Percentiles rank a stretch among this genome's conserved stretches.
phyloP scores from a whole-genome alignment of 2,113 vertebrate species.

The Oenanthe melanoleuca region DNA sequence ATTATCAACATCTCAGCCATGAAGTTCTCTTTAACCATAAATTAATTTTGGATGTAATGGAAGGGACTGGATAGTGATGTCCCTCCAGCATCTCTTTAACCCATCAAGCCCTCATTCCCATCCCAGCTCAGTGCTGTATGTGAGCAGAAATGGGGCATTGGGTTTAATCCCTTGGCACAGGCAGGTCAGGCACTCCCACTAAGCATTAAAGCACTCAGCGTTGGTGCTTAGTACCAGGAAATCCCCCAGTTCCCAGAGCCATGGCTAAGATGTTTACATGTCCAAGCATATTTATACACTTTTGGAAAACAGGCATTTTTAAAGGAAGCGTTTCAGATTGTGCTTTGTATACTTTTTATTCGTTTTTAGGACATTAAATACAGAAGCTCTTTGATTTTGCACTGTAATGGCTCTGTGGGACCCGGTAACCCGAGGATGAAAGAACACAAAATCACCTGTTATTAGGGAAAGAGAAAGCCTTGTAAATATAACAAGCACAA shows the following conservation, averaged over 20 bases:
- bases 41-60: background rate
- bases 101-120: background rate
- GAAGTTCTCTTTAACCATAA: background rate
- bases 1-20: background rate
- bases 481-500: background rate
- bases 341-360: background rate
- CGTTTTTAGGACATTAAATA: background rate
- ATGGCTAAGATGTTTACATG: background rate
- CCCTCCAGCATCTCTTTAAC: background rate
- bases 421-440: background rate
- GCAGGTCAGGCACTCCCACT: conserved; percentile 27
- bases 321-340: background rate
- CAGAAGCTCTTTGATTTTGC: background rate
- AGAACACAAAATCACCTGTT: background rate
- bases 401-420: background rate
- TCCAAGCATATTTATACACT: background rate
- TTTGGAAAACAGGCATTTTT: background rate
- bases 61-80: background rate
- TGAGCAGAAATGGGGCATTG: conserved; percentile 45
- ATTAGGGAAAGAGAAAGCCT: background rate
- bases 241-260: background rate
- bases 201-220: background rate
- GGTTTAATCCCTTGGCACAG: conserved; percentile 45
- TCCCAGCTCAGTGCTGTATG: background rate
- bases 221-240: conserved; percentile 47